These are phyloP conservation scores for Mythimna loreyi DNA, from an alignment of 2,888 invertebrate species.

Conservation along the genomic window DNA sequence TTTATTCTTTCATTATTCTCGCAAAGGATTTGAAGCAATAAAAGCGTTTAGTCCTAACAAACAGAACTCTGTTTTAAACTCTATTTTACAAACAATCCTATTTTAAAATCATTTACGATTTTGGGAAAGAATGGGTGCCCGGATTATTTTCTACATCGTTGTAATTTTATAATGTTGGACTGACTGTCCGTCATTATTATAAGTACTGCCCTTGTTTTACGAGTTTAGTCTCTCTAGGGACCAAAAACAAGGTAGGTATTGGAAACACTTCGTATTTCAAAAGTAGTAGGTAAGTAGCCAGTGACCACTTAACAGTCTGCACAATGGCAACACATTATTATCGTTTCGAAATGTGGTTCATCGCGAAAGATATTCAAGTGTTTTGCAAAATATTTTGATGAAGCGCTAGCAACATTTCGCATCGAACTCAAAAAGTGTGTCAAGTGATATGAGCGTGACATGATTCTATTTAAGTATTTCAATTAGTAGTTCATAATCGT, in stretches of 20 bases:
- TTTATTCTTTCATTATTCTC: constrained; percentile 17
- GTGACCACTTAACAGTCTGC: constrained; percentile 5
- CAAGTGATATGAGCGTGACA: constrained; percentile 23
- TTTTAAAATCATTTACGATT: too few relatives aligned
- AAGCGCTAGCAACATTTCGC: constrained; percentile 15
- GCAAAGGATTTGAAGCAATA: constrained; percentile 6
- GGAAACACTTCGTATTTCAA: constrained; percentile 16
- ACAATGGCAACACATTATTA: constrained; percentile 45
- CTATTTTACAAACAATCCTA: too few relatives aligned
- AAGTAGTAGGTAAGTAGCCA: constrained; percentile 16
- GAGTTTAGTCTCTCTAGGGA: constrained; percentile 6
- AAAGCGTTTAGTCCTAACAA: constrained; percentile 28
- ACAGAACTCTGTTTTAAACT: too few relatives aligned
- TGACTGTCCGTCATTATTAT: background rate
- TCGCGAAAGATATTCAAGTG: constrained; percentile 26
- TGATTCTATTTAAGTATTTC: constrained; percentile 17
- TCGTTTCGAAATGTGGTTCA: constrained; percentile 31
- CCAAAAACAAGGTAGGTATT: constrained; percentile 8
- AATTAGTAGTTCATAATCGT: constrained; percentile 12
- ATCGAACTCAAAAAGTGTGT: constrained; percentile 50
- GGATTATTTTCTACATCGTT: background rate
- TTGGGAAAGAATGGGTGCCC: background rate
- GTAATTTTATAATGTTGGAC: background rate
- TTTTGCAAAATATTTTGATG: constrained; percentile 53
- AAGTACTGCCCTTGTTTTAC: too few relatives aligned